Evolutionary conservation across 2,797 vertebrate genomes (phyloP).

Genomic region (Darevskia mixta): DNA sequence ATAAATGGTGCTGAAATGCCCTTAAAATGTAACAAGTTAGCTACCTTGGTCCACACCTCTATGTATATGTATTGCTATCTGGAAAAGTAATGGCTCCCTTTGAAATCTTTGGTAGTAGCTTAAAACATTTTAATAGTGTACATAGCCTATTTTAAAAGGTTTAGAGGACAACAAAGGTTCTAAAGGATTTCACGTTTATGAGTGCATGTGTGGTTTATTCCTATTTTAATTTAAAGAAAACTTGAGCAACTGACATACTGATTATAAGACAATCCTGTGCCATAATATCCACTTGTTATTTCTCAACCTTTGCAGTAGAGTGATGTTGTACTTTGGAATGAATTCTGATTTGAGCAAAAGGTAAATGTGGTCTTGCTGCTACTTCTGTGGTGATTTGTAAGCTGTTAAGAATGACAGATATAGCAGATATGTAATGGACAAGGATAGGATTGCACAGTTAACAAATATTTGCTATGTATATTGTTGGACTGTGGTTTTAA

Average conservation of each 20-base stretch:
- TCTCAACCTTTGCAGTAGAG: not conserved
- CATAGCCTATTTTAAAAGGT: not conserved
- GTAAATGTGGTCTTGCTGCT: not conserved
- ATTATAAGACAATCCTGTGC: not conserved
- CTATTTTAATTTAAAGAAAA: conserved; percentile 1
- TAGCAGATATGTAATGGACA: not conserved
- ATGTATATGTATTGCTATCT: conserved; percentile 14
- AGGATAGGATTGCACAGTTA: not conserved
- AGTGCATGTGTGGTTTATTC: not conserved
- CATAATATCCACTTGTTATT: not conserved
- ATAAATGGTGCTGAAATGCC: not conserved
- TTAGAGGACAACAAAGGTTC: not conserved
- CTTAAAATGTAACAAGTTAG: not conserved
- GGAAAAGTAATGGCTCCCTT: conserved; percentile 36
- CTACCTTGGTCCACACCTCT: not conserved
- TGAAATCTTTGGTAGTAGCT: conserved; percentile 45
- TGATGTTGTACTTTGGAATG: not conserved
- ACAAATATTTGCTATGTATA: not conserved
- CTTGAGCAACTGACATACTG: not conserved
- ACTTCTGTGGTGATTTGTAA: not conserved
- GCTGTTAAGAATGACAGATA: not conserved
- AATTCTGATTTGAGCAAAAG: not conserved
- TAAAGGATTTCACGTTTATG: not conserved
- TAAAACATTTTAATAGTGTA: conserved; percentile 6
- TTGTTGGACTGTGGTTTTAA: not conserved